Conservation (phyloP, 2,888 invertebrate genomes). For the Agonopterix alstromeriana region DNA sequence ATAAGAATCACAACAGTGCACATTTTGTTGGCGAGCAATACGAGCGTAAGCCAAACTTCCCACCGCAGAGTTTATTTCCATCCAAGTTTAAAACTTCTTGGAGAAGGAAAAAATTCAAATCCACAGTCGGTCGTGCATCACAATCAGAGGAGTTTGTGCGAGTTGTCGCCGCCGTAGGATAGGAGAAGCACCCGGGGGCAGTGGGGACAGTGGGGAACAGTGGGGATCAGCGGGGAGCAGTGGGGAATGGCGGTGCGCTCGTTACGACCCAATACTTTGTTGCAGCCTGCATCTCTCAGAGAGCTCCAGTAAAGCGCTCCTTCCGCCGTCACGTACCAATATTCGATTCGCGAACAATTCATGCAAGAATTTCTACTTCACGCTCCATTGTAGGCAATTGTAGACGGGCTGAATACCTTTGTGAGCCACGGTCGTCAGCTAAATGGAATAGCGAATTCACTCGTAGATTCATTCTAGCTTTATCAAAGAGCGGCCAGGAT, state of each 20-base stretch:
- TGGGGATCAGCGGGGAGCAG: not conserved
- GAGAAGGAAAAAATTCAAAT: slow-evolving; percentile 2
- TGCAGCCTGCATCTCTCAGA: not conserved
- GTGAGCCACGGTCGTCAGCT: slow-evolving; percentile 10
- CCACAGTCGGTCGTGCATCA: slow-evolving; percentile 5
- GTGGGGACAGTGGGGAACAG: not conserved
- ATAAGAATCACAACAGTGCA: too few species aligned
- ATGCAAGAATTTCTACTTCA: slow-evolving; percentile 17
- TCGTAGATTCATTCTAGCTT: not conserved
- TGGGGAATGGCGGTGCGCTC: not conserved
- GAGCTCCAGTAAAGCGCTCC: not conserved
- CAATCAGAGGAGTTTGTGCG: slow-evolving; percentile 1
- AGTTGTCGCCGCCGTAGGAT: not conserved
- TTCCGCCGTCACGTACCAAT: slow-evolving; percentile 8
- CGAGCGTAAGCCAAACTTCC: too few species aligned
- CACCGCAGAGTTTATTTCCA: too few species aligned
- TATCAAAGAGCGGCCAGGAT: too few species aligned
- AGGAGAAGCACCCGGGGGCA: not conserved
- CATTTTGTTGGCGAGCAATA: too few species aligned
- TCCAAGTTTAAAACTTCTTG: not conserved
- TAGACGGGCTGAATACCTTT: slow-evolving; percentile 11
- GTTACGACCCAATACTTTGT: slow-evolving; percentile 5
- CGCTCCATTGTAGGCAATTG: slow-evolving; percentile 14
- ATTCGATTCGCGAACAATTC: slow-evolving; percentile 19
- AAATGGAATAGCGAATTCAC: not conserved